Conservation (phyloP, 2,113 vertebrate genomes). For the Elgaria multicarinata region DNA sequence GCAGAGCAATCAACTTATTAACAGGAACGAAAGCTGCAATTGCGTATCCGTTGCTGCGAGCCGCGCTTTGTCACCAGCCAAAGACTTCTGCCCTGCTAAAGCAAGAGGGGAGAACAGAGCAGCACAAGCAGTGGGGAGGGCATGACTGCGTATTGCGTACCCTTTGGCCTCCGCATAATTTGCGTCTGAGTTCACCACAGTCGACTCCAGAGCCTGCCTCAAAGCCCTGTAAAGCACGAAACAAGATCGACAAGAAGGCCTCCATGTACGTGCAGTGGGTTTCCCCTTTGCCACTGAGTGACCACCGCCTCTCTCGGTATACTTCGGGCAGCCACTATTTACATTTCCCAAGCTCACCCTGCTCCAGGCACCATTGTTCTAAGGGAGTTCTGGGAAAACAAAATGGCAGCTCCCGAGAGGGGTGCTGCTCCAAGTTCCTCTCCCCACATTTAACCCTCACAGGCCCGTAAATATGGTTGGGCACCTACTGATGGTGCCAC, state of each 20-base stretch:
- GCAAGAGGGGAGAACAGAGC: conserved; percentile 24
- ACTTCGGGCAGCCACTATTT: not conserved
- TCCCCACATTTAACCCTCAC: not conserved
- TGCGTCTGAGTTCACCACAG: too few relatives aligned
- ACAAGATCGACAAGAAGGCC: too few relatives aligned
- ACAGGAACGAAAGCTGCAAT: conserved; percentile 32
- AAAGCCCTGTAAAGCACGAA: not conserved
- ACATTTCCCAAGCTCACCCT: conserved; percentile 7
- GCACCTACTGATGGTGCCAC: too few relatives aligned
- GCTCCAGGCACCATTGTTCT: too few relatives aligned
- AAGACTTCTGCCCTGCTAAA: conserved; percentile 17
- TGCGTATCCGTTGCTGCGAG: conserved; percentile 25
- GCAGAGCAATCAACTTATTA: not conserved
- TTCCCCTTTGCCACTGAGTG: not conserved
- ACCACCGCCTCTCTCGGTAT: not conserved
- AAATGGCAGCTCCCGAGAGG: not conserved
- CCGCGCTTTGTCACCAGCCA: not conserved
- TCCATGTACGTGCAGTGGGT: not conserved
- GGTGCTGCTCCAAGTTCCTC: not conserved
- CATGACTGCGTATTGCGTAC: not conserved
- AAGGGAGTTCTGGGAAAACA: not conserved
- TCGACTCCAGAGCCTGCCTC: too few relatives aligned
- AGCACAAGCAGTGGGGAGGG: not conserved
- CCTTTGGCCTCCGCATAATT: not conserved
- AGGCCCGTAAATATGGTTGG: too few relatives aligned